phyloP scores from a whole-genome alignment of 92 coral and sea anemone genomes.

The Parazoanthus darwini region DNA sequence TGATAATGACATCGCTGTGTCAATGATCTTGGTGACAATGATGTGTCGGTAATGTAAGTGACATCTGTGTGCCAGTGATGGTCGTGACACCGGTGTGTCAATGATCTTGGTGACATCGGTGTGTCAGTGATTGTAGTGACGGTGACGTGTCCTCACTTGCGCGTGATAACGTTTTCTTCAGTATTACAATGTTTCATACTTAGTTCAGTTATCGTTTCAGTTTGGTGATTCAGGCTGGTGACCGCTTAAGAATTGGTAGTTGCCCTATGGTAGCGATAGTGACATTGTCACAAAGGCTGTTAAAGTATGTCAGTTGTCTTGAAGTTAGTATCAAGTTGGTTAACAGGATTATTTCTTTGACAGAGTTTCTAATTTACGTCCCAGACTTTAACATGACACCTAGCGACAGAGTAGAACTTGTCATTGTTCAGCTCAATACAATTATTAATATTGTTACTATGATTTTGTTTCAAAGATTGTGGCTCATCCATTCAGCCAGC shows the following conservation, averaged over 20 bases:
- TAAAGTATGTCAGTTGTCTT: not conserved
- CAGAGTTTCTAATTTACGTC: not conserved
- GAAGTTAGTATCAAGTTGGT: not conserved
- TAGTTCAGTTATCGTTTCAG: no score
- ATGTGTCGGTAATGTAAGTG: no score
- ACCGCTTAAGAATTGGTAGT: no score
- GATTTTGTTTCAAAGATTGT: constrained; percentile 44
- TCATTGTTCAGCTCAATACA: not conserved
- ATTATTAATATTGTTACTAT: no score
- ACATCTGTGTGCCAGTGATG: not conserved
- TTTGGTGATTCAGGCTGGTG: no score
- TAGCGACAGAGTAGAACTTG: not conserved
- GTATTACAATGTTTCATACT: no score
- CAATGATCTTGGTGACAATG: not conserved
- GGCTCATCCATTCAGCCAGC: constrained; percentile 66
- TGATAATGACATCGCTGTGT: not conserved
- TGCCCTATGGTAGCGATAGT: no score
- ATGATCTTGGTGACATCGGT: not conserved
- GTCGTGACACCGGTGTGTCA: no score
- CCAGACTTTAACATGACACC: not conserved
- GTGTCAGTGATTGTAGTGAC: no score
- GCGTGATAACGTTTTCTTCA: no score
- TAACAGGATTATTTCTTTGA: not conserved
- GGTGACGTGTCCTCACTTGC: no score
- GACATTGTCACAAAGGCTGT: not conserved